Conservation (phyloP, 2,797 vertebrate species). For the Hafferia zeledoni region DNA sequence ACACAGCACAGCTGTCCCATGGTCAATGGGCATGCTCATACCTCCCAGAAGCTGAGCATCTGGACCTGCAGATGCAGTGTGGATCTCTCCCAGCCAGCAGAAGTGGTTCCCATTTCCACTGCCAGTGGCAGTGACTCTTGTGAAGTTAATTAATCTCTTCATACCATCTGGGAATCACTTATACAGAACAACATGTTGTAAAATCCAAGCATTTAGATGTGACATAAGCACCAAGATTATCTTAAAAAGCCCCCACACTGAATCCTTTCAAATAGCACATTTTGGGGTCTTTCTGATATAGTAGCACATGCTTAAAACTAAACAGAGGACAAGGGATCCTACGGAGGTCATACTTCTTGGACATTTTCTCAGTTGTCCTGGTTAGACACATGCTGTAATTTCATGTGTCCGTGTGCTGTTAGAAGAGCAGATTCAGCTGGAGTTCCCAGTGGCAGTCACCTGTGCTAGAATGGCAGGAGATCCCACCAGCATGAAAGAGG, state of each 20-base stretch:
- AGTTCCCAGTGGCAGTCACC: background rate
- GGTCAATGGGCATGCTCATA: background rate
- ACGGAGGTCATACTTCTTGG: background rate
- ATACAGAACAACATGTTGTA: background rate
- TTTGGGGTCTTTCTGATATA: background rate
- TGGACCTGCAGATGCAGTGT: rapidly evolving
- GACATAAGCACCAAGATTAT: background rate
- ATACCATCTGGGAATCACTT: background rate
- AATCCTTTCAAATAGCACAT: background rate
- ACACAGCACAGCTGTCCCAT: background rate
- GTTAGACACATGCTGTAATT: background rate
- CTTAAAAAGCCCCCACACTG: background rate
- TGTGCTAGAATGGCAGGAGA: background rate
- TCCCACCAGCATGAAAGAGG: background rate
- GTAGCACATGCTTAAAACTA: background rate
- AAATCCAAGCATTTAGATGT: background rate
- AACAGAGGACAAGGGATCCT: background rate
- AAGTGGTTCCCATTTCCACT: background rate
- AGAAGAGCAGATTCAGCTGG: background rate
- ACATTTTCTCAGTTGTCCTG: background rate
- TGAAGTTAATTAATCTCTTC: background rate
- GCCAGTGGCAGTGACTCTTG: background rate
- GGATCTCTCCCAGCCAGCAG: background rate
- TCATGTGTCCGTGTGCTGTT: rapidly evolving
- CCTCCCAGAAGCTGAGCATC: background rate